A percentile compares a stretch with the other conserved stretches of the same genome.
Evolutionary conservation across 2,888 invertebrate species (phyloP).

Genomic region (Cordylochernes scorpioides): DNA sequence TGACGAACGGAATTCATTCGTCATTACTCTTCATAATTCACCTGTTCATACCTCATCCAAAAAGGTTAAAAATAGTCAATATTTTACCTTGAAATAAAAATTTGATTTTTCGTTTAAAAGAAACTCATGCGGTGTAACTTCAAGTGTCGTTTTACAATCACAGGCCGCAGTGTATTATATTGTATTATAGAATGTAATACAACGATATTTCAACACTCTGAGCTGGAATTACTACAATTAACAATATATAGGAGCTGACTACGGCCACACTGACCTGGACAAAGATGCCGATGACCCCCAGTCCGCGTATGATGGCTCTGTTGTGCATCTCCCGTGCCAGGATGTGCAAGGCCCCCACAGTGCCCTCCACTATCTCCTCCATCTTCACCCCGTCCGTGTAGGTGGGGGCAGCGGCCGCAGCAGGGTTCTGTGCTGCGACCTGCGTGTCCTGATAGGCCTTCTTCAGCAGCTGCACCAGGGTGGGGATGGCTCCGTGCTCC

Average conservation of each 20-base stretch:
- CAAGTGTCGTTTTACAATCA: too few relatives aligned
- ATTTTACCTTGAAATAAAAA: too few relatives aligned
- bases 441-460: conserved; percentile 84
- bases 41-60: too few relatives aligned
- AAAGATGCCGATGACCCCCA: conserved; percentile 78
- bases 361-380: conserved; percentile 97
- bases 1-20: too few relatives aligned
- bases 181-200: neutral
- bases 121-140: too few relatives aligned
- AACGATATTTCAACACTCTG: neutral
- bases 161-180: too few relatives aligned
- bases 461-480: conserved; percentile 68
- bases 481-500: conserved; percentile 79
- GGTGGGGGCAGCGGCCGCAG: too few relatives aligned
- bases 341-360: conserved; percentile 89
- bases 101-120: too few relatives aligned
- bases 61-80: too few relatives aligned
- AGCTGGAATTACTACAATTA: neutral
- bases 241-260: too few relatives aligned
- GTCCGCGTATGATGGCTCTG: conserved; percentile 65
- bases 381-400: conserved; percentile 89
- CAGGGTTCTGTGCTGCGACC: too few relatives aligned
- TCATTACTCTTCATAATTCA: too few relatives aligned
- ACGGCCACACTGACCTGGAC: conserved; percentile 48
- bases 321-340: conserved; percentile 79